A percentile compares a stretch with the other conserved stretches of the same genome.
phyloP scores from a whole-genome alignment of 2,888 invertebrate genomes.

The Nycteola revayana region DNA sequence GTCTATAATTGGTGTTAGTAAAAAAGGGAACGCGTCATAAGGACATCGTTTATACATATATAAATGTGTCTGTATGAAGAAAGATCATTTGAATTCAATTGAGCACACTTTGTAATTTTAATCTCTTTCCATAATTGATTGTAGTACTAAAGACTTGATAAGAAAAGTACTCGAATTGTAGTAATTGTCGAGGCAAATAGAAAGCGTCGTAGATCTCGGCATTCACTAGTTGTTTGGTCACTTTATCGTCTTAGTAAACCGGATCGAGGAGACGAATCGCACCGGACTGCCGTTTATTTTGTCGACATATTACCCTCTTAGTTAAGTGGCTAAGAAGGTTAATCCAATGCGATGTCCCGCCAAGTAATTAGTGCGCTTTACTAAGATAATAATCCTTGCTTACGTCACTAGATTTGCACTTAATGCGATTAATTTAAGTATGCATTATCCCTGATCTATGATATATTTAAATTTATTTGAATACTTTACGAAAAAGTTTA shows the following conservation, averaged over 20 bases:
- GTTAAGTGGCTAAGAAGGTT: slow-evolving; percentile 44
- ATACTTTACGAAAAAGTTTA: too few species aligned
- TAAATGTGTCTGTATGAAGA: too few species aligned
- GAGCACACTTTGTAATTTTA: too few species aligned
- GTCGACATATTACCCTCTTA: slow-evolving; percentile 43
- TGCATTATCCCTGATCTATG: too few species aligned
- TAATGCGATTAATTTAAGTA: slow-evolving; percentile 13
- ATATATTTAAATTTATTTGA: too few species aligned
- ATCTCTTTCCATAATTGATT: too few species aligned
- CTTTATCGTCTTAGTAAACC: slow-evolving; percentile 24
- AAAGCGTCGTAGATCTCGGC: slow-evolving; percentile 13
- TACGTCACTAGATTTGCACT: slow-evolving; percentile 19
- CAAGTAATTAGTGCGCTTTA: slow-evolving; percentile 42
- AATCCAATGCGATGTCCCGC: slow-evolving; percentile 38
- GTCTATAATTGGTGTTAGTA: too few species aligned
- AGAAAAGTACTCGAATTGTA: too few species aligned
- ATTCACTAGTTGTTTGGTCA: slow-evolving; percentile 30
- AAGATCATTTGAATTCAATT: too few species aligned
- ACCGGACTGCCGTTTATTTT: slow-evolving; percentile 42
- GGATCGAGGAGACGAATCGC: slow-evolving; percentile 35
- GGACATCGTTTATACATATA: too few species aligned
- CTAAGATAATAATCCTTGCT: slow-evolving; percentile 37
- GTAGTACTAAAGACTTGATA: too few species aligned
- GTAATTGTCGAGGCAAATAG: slow-evolving; percentile 10
- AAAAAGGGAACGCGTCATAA: too few species aligned